These are phyloP conservation scores for Noctuana brunneofusca DNA, from an alignment of 2,888 invertebrate species.

Conservation along the genomic window DNA sequence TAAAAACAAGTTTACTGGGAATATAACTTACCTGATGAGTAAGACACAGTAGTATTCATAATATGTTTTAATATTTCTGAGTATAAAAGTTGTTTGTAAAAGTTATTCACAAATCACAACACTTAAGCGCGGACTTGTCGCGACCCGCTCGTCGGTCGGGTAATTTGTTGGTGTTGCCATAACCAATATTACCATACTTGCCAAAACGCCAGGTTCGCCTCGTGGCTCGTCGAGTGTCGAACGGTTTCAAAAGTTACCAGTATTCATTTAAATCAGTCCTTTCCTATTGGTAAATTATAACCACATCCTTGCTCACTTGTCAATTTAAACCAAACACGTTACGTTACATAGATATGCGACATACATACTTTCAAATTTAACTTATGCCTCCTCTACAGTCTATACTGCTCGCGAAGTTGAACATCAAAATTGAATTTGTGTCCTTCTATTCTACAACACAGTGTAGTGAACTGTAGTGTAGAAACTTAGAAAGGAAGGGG, in stretches of 20 bases:
- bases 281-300: conserved; percentile 17
- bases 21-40: conserved; percentile 49
- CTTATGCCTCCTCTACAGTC: background rate
- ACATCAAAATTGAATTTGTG: too few relatives aligned
- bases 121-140: conserved; percentile 30
- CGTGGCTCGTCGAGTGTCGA: too few relatives aligned
- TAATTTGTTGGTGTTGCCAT: background rate
- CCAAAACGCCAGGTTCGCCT: too few relatives aligned
- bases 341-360: too few relatives aligned
- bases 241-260: conserved; percentile 2
- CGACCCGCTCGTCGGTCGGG: conserved; percentile 23
- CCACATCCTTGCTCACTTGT: background rate
- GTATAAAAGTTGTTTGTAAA: conserved; percentile 3
- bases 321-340: conserved; percentile 12
- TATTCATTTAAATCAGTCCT: background rate
- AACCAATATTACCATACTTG: too few relatives aligned
- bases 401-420: too few relatives aligned
- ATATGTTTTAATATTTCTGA: background rate
- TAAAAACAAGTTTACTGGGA: background rate
- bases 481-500: too few relatives aligned
- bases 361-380: background rate
- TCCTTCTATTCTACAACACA: too few relatives aligned
- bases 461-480: too few relatives aligned
- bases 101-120: too few relatives aligned
- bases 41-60: conserved; percentile 49